Base-by-base conservation (phyloP, 2,797 vertebrate species). In the Onychomys arenicola region DNA sequence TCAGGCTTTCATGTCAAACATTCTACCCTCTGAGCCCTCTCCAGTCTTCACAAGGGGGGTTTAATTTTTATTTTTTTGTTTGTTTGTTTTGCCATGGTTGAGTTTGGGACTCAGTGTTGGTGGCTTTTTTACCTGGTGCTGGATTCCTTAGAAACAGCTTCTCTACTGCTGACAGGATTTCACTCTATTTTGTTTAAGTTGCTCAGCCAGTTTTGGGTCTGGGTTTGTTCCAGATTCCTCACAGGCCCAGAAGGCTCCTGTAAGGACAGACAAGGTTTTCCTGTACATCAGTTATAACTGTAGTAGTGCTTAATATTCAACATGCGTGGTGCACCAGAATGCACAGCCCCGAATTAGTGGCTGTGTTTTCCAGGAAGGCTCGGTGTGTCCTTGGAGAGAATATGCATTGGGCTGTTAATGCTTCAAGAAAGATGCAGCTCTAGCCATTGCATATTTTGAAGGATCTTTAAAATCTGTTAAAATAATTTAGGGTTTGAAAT, bases 171-270 rank as follows among this genome's bases (percentile, higher is more conserved):
- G 27, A 78, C n/a, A 86, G 19, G 25, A 37, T 83, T 94, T 83
- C 85, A 21, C 1, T 73, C 73, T 82, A 25, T 73, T 95, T 81
- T 90, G 16, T 65, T 88, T 52, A 89, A 86, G 19, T 67, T 81
- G 77, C 67, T 95, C 1, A 59, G 91, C 6, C 34, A 65, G 25
- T 87, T 94, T 91, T 95, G 65, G 27, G 87, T 75, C 76, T 93
- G 94, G 59, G 85, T 55, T 84, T 82, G 27, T 87, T 96, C 76
- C 89, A 93, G 63, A 90, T 81, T 73, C 69, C 71, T 90, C 95
- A 87, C 89, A 80, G 75, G 65, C 86, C 75, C 69, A 37, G 43
- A 69, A 52, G 63, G 14, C 37, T 83, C 40, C 63, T 46, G 19
- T 52, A 83, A 89, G 27, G 71, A 61, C 13, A 78, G 34, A 16